Evolutionary conservation across 2,888 invertebrate genomes (phyloP), one percentile per base, ranked within the genome.

Genomic region (Lasioglossum lativentre): DNA sequence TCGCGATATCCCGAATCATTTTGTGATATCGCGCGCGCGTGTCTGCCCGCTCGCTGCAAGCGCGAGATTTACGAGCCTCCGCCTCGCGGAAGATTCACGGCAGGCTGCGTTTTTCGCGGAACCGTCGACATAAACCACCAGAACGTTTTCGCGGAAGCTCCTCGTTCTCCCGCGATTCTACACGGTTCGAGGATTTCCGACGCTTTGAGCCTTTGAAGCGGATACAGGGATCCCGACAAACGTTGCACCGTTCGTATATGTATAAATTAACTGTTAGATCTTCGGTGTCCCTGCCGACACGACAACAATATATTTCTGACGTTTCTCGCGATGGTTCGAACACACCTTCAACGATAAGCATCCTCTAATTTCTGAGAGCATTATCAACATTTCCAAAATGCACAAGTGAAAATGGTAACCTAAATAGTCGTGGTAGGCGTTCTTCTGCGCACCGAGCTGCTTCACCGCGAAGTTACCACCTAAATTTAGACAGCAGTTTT

Each of bases 31-130:
- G 72, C 30, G 52, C 52, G 34, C 74, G 52, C n/a, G 34, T 59
- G 27, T 0, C 59, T 30, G 30, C 16, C 6, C 59, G 34, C n/a
- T 74, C 38, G 52, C n/a, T 6, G 38, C 74, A 16, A 27, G 52
- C 78, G 19, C 40, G 6, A 47, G 52, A 70, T 71, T 71, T 71
- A 71, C 56, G 78, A 78, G 56, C 27, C 40, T 6, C 45, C 45
- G 76, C 68, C 34, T 23, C 70, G 56, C 70, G 52, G 52, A 71
- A 70, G 70, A 59, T 75, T 30, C 75, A 76, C 76, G 76, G 34
- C 68, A 10, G 47, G 34, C 56, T 78, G 70, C 78, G 34, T 71
- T 78, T 75, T 75, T 75, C 74, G 56, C 56, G 38, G 56, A 75
- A 75, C 74, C 47, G 38, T 52, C 52, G 74, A n/a, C 30, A 52